phyloP scores from a whole-genome alignment of 2,888 invertebrate species.

The Rhodophaea formosa region DNA sequence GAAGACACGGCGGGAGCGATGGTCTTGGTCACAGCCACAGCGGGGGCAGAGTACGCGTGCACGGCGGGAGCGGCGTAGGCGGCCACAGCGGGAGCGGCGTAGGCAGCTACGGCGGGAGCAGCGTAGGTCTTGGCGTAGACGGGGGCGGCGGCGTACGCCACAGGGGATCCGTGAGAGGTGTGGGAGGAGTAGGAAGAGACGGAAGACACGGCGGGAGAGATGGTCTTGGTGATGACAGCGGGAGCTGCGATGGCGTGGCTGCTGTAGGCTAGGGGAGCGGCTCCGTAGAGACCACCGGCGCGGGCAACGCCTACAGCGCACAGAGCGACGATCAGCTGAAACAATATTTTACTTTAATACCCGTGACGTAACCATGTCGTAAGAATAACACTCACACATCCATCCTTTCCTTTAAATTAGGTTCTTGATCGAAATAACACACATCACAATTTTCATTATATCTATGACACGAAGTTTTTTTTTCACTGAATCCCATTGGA shows the following conservation, averaged over 20 bases:
- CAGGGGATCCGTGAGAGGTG: slow-evolving; percentile 28
- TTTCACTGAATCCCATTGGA: slow-evolving; percentile 9
- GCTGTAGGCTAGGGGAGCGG: slow-evolving; percentile 73
- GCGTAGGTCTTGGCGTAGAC: slow-evolving; percentile 66
- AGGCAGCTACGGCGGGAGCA: slow-evolving; percentile 49
- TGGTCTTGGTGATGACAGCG: slow-evolving; percentile 34
- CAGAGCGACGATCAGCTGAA: slow-evolving; percentile 80
- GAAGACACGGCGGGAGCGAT: slow-evolving; percentile 49
- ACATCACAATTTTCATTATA: too few relatives aligned
- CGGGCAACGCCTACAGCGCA: slow-evolving; percentile 81
- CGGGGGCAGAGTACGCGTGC: slow-evolving; percentile 37
- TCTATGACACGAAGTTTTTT: not conserved
- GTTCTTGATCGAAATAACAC: too few relatives aligned
- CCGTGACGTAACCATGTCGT: too few relatives aligned
- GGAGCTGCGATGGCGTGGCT: slow-evolving; percentile 64
- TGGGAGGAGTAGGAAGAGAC: slow-evolving; percentile 49
- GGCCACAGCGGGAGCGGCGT: slow-evolving; percentile 36
- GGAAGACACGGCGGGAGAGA: slow-evolving; percentile 29
- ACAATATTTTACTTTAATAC: not conserved
- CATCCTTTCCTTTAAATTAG: too few relatives aligned
- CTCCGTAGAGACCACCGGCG: slow-evolving; percentile 77
- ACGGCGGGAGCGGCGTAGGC: slow-evolving; percentile 40
- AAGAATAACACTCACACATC: too few relatives aligned
- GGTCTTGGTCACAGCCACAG: slow-evolving; percentile 38
- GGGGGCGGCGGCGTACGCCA: slow-evolving; percentile 39